Base-by-base conservation (phyloP, 2,113 vertebrate genomes). In the Scomber colias region DNA sequence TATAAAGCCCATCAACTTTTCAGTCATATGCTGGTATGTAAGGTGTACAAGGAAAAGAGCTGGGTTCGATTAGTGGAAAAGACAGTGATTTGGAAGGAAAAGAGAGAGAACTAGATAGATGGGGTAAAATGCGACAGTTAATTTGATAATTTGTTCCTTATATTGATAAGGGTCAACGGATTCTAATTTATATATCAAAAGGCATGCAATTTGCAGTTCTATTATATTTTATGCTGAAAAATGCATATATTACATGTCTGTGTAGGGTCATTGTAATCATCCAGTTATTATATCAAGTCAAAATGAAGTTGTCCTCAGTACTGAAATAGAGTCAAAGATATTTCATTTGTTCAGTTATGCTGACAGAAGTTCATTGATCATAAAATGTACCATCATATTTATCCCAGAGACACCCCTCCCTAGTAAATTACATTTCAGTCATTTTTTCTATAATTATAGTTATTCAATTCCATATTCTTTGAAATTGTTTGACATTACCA, bases 341-440 rank as follows among this genome's bases (percentile, higher is more conserved):
- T 13, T 14, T 71, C 55, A 3, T 2, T 13, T 45, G 50, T 15
- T 44, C 19, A 55, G 66, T 21, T 44, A 40, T 5, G 1, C 4
- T 76, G 21, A 76, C 40, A 61, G 55, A 50, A 67, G 66, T 71
- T 0, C n/a, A 67, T 50, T 66, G 27, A 66, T 66, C 16, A n/a
- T 44, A 51, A 65, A 45, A 15, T 35, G 14, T 4, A 17, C 14
- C 11, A 9, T 30, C 3, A 6, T 65, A 21, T 31, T 40, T 48
- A 59, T 24, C 61, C 8, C 11, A 30, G 31, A 24, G 44, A 51
- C 21, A 17, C 13, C 21, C 19, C 7, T 56, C 11, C 17, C 55
- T 53, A 30, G 54, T 16, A 30, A 65, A 74, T 64, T 31, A 69
- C 40, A 63, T 59, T 55, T 57, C 5, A 65, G 1, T 45, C 1